Percentiles rank a stretch among this genome's conserved stretches.
These are phyloP conservation scores for Callipepla californica DNA, from an alignment of 2,113 vertebrate genomes.

Conservation along the genomic window DNA sequence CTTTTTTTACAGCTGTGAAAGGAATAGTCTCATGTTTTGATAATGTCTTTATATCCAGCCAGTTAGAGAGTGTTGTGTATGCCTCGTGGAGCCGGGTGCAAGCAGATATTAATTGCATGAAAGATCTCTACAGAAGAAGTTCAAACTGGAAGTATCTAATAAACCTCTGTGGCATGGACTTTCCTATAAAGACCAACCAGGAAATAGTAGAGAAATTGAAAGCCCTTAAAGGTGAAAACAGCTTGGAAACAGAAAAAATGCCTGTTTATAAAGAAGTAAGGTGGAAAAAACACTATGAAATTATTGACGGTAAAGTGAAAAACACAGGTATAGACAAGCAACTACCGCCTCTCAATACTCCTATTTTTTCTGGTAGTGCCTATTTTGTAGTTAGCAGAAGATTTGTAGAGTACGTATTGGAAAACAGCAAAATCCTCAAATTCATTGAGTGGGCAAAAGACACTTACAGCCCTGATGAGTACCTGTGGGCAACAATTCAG, in stretches of 20 bases:
- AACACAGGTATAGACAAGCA: slow-evolving; percentile 75
- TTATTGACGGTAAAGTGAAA: slow-evolving; percentile 79
- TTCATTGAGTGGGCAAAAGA: slow-evolving; percentile 90
- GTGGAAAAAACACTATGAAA: slow-evolving; percentile 73
- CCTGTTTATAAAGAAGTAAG: slow-evolving; percentile 79
- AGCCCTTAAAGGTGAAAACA: slow-evolving; percentile 84
- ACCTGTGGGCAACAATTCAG: slow-evolving; percentile 92
- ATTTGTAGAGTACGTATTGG: slow-evolving; percentile 81
- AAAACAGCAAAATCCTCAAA: slow-evolving; percentile 73
- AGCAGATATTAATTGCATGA: slow-evolving; percentile 95
- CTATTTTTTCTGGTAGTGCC: slow-evolving; percentile 88
- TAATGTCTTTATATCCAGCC: slow-evolving; percentile 88
- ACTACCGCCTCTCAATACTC: slow-evolving; percentile 80
- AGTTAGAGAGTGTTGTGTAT: slow-evolving; percentile 85
- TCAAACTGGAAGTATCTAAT: slow-evolving; percentile 90
- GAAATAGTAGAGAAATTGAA: slow-evolving; percentile 87
- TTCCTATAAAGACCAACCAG: slow-evolving; percentile 93
- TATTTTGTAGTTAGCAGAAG: slow-evolving; percentile 87
- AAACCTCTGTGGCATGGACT: slow-evolving; percentile 93
- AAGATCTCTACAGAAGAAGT: slow-evolving; percentile 81
- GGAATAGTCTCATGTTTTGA: slow-evolving; percentile 87
- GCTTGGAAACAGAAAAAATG: slow-evolving; percentile 87
- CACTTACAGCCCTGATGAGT: slow-evolving; percentile 91
- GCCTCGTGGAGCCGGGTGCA: slow-evolving; percentile 89
- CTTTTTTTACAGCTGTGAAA: slow-evolving; percentile 78